Evolutionary conservation across 2,797 vertebrate genomes (phyloP), one percentile per base, ranked within the genome.

Genomic region (Clarias fuscus): DNA sequence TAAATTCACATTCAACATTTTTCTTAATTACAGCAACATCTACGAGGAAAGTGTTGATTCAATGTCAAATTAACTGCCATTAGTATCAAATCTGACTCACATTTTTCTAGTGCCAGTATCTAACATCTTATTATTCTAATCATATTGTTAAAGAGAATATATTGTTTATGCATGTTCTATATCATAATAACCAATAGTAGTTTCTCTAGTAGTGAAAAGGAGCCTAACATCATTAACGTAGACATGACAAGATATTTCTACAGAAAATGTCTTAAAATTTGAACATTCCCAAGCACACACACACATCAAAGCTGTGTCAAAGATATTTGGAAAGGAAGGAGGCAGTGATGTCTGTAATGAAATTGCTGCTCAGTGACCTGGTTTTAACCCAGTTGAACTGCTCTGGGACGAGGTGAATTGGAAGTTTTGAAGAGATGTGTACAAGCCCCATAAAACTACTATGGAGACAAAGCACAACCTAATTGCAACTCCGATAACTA

Each of bases 311-410:
- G 64, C 64, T 53, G 64, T 68, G 64, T 22, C 3, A 5, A 43
- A 48, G 62, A 56, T 82, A 82, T 82, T 68, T 82, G 37, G 5
- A 10, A 43, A 68, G 64, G 62, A 68, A 68, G 43, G n/a, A 67
- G 27, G 80, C 64, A 82, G 33, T 68, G 40, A 82, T 82, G 80
- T 82, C 62, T 82, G n/a, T 82, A 82, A 82, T 82, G 80, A 82
- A 82, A 82, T 20, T 56, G 62, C 75, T 73, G 75, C 70, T 22
- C 37, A 84, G 22, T 64, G 59, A 77, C 64, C 80, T 56, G 64
- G 64, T 43, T 68, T 68, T 68, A 68, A 82, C 64, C 40, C 18
- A 22, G 20, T 0, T 22, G 64, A 68, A 22, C 40, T 68, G n/a
- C 64, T 82, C 40, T 30, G 17, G 64, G n/a, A 82, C 64, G 14